Percentiles rank a stretch among this genome's conserved stretches.
Conservation (phyloP, 2,888 invertebrate genomes). For the Chalcosyrphus nemorum region DNA sequence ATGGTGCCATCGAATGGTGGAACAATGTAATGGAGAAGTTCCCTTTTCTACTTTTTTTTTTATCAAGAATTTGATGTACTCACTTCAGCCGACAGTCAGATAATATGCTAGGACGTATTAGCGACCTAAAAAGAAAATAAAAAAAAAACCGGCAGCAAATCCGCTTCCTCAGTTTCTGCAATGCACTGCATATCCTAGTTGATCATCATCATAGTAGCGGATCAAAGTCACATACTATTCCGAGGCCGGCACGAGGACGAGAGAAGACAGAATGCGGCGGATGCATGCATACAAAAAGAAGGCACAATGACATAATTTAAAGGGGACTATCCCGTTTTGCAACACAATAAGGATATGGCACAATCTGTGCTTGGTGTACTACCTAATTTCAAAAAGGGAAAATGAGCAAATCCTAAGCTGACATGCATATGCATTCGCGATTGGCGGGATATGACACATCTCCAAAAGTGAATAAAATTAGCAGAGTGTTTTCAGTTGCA, state of each 20-base stretch:
- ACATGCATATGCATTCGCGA: conserved; percentile 65
- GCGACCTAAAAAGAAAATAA: conserved; percentile 72
- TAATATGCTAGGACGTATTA: conserved; percentile 62
- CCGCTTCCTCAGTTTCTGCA: conserved; percentile 52
- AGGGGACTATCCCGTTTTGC: conserved; percentile 63
- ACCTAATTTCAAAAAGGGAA: conserved; percentile 62
- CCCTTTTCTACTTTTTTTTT: not conserved
- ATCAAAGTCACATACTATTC: conserved; percentile 69
- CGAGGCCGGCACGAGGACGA: conserved; percentile 10
- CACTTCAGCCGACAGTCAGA: conserved; percentile 52
- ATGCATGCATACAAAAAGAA: conserved; percentile 58
- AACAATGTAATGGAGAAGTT: conserved; percentile 20
- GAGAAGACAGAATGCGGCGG: not conserved
- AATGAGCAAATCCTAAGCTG: conserved; percentile 63
- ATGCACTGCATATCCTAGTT: conserved; percentile 60
- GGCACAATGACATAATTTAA: conserved; percentile 69
- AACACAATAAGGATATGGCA: conserved; percentile 68
- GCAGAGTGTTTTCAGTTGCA: conserved; percentile 18
- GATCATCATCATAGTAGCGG: conserved; percentile 63
- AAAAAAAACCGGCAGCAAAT: conserved; percentile 50
- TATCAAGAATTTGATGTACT: conserved; percentile 44
- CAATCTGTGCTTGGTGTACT: conserved; percentile 53
- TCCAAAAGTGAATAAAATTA: conserved; percentile 61
- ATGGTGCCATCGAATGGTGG: conserved; percentile 41
- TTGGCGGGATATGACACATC: conserved; percentile 68